Evolutionary conservation across 2,113 vertebrate species (phyloP), one percentile per base, ranked within the genome.

Genomic region (Festucalex cinctus): DNA sequence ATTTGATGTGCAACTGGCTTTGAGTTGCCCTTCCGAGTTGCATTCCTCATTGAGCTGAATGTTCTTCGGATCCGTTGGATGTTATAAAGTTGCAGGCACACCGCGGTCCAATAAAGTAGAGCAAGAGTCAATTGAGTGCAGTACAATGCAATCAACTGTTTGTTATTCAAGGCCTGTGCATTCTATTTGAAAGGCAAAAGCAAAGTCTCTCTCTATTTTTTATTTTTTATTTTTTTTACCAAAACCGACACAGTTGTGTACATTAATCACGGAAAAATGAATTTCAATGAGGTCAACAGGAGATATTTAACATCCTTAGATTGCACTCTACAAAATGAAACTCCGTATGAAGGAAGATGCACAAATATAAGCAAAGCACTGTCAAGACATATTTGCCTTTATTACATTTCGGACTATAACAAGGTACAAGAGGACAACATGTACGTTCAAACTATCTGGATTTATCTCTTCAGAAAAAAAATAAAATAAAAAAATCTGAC

Each of bases 181-280:
- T 26, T 26, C 28, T 12, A 54, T 26, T 54, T 54, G 2, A 10
- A 54, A 26, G 14, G 14, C 1, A 4, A 5, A 26, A 26, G 22
- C 16, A 14, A 32, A 17, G 16, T 46, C 17, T 16, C 13, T 46
- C 17, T 57, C 19, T 36, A 20, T 39, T 12, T 37, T 37, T 60
- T 60, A 74, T 69, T 3, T 54, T 43, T 70, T 66, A 44, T 75
- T 69, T 3, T 54, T 43, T 70, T 66, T 49, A 35, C 60, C 60
- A 65, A 51, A 51, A 22, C 48, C 9, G 48, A 51, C 14, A 5
- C 44, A 20, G 44, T 19, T 57, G 46, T 68, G 67, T 46, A 41
- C 60, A 66, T n/a, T 3, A 37, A 43, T 17, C 19, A 61, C 36
- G 28, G 3, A 9, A 35, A 57, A 10, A 57, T 57, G 17, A 16